phyloP scores from a whole-genome alignment of 35 echinoderm and acorn worm species.

The Strongylocentrotus purpuratus region DNA sequence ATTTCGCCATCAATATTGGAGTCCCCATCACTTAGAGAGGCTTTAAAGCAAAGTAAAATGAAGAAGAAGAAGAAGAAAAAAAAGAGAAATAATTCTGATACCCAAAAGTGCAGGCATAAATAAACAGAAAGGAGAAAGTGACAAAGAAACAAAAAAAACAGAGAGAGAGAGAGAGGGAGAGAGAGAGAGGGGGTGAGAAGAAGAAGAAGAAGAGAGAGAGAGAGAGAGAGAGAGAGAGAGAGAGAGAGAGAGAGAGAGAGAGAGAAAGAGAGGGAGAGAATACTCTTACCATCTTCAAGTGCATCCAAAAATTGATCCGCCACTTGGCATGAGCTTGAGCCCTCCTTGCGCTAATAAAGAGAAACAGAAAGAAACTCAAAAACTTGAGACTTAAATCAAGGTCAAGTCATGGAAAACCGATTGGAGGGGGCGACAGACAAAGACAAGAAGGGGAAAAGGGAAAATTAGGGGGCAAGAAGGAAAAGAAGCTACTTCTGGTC shows the following conservation, averaged over 20 bases:
- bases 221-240: background rate
- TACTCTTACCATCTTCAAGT: background rate
- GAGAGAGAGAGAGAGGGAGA: background rate
- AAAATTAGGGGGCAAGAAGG: background rate
- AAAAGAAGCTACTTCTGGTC: constrained; percentile 6
- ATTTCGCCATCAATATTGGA: no score
- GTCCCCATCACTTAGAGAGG: no score
- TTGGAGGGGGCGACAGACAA: background rate
- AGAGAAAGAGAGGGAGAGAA: background rate
- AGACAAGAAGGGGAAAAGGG: background rate
- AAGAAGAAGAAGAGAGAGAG: background rate
- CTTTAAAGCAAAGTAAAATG: no score
- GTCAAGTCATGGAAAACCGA: background rate
- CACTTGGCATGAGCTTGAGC: background rate
- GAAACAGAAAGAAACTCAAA: background rate
- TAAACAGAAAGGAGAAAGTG: no score
- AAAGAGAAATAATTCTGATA: no score
- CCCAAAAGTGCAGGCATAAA: no score
- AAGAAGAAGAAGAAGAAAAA: no score
- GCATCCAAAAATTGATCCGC: background rate
- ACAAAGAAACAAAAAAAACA: no score
- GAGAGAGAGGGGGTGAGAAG: background rate
- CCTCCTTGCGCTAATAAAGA: background rate
- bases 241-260: background rate
- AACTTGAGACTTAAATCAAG: constrained; percentile 9